Evolutionary conservation across 2,888 invertebrate species (phyloP).

Genomic region (Lepidocyrtinus sp.): DNA sequence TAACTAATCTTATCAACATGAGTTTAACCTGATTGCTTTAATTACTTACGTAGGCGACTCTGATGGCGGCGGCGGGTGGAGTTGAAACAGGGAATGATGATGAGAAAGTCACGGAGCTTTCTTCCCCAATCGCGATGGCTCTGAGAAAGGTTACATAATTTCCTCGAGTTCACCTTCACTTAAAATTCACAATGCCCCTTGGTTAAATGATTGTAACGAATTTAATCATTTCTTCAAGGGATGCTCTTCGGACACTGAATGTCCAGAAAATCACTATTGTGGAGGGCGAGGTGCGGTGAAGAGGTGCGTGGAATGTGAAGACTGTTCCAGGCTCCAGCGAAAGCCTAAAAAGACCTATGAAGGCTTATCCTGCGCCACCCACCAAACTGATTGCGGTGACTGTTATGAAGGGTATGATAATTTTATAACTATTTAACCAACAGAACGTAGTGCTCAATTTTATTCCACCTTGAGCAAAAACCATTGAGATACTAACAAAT

Average conservation of each 20-base stretch:
- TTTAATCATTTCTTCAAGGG: background rate
- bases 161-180: background rate
- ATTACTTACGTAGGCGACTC: no score
- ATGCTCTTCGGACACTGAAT: constrained; percentile 4
- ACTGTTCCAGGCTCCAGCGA: constrained; percentile 10
- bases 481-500: background rate
- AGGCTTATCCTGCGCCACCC: constrained; percentile 6
- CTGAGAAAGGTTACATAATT: background rate
- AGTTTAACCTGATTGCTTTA: no score
- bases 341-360: background rate
- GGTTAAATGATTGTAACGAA: background rate
- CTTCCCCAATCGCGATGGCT: no score
- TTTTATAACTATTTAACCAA: no score
- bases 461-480: background rate
- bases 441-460: background rate
- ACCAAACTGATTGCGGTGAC: constrained; percentile 19
- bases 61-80: no score
- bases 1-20: no score
- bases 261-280: constrained; percentile 21
- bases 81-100: no score
- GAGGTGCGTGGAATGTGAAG: constrained; percentile 20
- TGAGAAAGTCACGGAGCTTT: no score
- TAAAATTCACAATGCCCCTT: background rate
- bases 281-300: background rate
- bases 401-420: constrained; percentile 27